Percentiles rank a stretch among this genome's conserved stretches.
Evolutionary conservation across 92 coral and sea anemone species (phyloP).

Genomic region (Montipora capitata): DNA sequence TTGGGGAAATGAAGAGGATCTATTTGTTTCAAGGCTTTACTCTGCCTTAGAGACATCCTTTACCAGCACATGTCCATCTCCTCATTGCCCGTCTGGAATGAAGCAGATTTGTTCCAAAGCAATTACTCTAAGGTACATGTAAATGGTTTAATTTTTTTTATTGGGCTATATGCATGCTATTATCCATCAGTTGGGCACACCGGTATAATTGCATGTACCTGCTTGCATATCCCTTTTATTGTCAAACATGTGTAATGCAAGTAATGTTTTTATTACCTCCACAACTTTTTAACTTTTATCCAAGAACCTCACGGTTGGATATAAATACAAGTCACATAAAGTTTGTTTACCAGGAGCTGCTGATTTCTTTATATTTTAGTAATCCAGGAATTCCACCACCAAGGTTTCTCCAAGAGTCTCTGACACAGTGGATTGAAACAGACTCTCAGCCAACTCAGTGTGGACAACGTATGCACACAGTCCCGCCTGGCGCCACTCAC

Average conservation of each 20-base stretch:
- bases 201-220: constrained; percentile 26
- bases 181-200: constrained; percentile 22
- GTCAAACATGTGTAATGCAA: not conserved
- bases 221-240: constrained; percentile 31
- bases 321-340: constrained; percentile 24
- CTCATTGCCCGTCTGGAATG: constrained; percentile 36
- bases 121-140: constrained; percentile 45
- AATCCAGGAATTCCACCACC: constrained; percentile 69
- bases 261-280: constrained; percentile 36
- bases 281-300: constrained; percentile 27
- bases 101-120: constrained; percentile 34
- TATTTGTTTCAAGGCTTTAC: constrained; percentile 42
- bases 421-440: constrained; percentile 55
- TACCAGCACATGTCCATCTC: constrained; percentile 45
- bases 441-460: constrained; percentile 49
- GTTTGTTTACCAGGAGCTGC: constrained; percentile 30
- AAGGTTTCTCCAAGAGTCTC: constrained; percentile 43
- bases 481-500: constrained; percentile 58
- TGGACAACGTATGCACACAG: constrained; percentile 62
- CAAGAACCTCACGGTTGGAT: constrained; percentile 33
- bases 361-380: not conserved
- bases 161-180: constrained; percentile 4
- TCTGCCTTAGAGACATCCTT: constrained; percentile 34
- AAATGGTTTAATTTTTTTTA: not conserved
- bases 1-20: constrained; percentile 57